Evolutionary conservation across 2,797 vertebrate species (phyloP), one percentile per base, ranked within the genome.

Genomic region (Mareca penelope): DNA sequence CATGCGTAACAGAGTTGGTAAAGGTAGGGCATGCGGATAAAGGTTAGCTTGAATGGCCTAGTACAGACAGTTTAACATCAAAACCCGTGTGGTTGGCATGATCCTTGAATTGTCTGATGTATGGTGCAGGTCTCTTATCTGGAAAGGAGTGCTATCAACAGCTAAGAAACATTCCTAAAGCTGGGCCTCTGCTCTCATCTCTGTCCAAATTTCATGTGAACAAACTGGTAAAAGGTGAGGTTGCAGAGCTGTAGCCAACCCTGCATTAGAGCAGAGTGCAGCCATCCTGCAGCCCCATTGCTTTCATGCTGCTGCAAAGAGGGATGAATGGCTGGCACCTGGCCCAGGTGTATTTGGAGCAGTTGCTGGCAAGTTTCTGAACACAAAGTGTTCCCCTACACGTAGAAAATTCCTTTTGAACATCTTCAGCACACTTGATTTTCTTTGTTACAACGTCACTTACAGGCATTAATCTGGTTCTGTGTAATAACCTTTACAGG

Each of bases 271-370:
- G 60, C 69, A 4, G 44, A 57, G 28, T 18, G 28, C 1, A 5
- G 16, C n/a, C 42, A 6, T 21, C 40, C n/a, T 15, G 2, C 31
- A 13, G 6, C 55, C 57, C n/a, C 14, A 4, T 59, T 2, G 3
- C 46, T 60, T 85, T 37, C 1, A 1, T 59, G 55, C 69, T 0
- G 0, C 11, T 65, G 24, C 0, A 2, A 69, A 65, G 46, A 79
- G 46, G 39, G 35, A 37, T 75, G 63, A 78, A 37, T 78, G 67
- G 39, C 39, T 95, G 82, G 55, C 6, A 0, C n/a, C 37, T 82
- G 40, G 85, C 85, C 67, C 70, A 76, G 73, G 73, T 88, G 50
- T 76, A 9, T 83, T 91, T 93, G 67, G 59, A 88, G 73, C 61
- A 67, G 46, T 57, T 77, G n/a, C 59, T 92, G 84, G 10, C 73